Evolutionary conservation across 2,888 invertebrate species (phyloP).

Genomic region (Dolichopus griseipennis): DNA sequence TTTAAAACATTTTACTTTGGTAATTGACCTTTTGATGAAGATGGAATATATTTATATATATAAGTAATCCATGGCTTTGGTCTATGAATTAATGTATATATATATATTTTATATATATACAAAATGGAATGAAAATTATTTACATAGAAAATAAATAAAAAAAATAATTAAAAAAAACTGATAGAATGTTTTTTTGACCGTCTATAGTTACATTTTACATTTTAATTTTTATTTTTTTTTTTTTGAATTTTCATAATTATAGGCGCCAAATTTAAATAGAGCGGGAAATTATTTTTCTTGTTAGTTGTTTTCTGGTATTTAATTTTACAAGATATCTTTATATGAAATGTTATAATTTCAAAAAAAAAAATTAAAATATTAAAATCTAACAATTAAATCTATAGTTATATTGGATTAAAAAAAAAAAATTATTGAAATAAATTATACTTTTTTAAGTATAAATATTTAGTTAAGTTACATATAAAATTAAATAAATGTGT

Average conservation of each 20-base stretch:
- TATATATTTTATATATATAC: not conserved
- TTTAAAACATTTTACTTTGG: not conserved
- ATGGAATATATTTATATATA: not conserved
- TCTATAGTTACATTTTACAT: not conserved
- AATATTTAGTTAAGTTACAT: no score
- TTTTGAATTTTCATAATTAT: not conserved
- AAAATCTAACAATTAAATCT: no score
- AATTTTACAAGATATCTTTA: not conserved
- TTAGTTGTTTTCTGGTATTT: not conserved
- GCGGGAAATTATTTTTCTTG: not conserved
- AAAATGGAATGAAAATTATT: not conserved
- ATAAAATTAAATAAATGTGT: no score
- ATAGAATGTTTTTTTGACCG: not conserved
- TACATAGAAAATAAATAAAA: not conserved
- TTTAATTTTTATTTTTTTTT: no score
- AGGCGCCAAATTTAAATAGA: not conserved
- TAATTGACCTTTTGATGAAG: conserved; percentile 4
- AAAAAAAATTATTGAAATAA: no score
- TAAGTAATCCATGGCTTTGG: not conserved
- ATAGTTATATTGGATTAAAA: no score
- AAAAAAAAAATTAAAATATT: no score
- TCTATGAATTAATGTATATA: not conserved
- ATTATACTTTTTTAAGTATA: no score
- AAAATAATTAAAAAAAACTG: no score
- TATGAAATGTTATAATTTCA: no score